phyloP scores from a whole-genome alignment of 1,140 invertebrate genomes.

The Myzus persicae region DNA sequence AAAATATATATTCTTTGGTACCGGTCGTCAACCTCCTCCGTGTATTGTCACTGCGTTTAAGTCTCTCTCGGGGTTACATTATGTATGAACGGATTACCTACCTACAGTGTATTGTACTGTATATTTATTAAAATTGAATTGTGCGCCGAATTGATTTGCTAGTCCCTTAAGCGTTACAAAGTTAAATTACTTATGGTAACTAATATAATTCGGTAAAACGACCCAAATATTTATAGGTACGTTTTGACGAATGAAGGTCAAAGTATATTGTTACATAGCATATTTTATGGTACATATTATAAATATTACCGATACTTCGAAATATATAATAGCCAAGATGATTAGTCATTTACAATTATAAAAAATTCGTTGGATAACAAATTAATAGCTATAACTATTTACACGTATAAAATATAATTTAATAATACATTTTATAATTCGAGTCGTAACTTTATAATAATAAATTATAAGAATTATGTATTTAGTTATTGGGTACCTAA shows the following conservation, averaged over 20 bases:
- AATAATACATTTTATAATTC: not conserved
- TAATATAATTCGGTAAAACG: constrained; percentile 4
- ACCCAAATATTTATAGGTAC: not conserved
- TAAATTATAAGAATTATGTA: not conserved
- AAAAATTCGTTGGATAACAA: not conserved
- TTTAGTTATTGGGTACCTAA: not conserved
- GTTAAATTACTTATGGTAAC: not conserved
- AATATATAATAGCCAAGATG: not conserved
- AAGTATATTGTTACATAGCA: not conserved
- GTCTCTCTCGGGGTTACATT: constrained; percentile 10
- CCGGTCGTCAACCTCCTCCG: constrained; percentile 48
- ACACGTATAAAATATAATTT: not conserved
- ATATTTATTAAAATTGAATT: constrained; percentile 19
- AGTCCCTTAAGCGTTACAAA: constrained; percentile 2
- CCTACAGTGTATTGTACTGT: not conserved
- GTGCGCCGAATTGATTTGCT: constrained; percentile 43
- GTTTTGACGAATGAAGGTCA: not conserved
- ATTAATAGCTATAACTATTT: not conserved
- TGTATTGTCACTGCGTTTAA: constrained; percentile 35
- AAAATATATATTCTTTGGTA: constrained; percentile 35
- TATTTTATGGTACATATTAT: not conserved
- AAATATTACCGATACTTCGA: not conserved
- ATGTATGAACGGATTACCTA: constrained; percentile 23
- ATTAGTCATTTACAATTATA: not conserved
- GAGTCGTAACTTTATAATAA: not conserved